Evolutionary conservation across 2,797 vertebrate genomes (phyloP).

Genomic region (Crenichthys baileyi): DNA sequence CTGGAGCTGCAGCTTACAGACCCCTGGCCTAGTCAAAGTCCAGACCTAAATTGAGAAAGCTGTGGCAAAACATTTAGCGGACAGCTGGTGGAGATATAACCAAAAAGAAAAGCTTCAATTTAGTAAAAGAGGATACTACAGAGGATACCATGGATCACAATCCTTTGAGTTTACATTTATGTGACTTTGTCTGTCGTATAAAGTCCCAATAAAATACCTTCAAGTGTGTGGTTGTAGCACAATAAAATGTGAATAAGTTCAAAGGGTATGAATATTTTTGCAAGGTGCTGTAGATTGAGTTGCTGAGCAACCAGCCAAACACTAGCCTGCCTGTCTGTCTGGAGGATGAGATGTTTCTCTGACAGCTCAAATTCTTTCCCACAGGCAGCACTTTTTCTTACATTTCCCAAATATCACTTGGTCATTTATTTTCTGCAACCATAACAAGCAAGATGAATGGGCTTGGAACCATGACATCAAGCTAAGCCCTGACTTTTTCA

Average conservation of each 20-base stretch:
- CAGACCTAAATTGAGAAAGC: too few relatives aligned
- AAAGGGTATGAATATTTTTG: slow-evolving; percentile 3
- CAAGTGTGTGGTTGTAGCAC: not conserved
- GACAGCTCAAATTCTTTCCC: slow-evolving; percentile 78
- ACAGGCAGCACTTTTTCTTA: slow-evolving; percentile 76
- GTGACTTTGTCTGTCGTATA: not conserved
- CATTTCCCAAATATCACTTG: slow-evolving; percentile 76
- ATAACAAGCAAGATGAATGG: slow-evolving; percentile 78
- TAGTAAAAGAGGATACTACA: not conserved
- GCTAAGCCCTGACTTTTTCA: slow-evolving; percentile 46
- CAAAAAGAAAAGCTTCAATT: not conserved
- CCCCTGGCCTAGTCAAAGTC: too few relatives aligned
- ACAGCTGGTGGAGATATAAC: not conserved
- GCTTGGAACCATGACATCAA: slow-evolving; percentile 65
- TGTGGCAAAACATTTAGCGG: not conserved
- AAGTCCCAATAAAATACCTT: not conserved
- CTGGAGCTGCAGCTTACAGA: too few relatives aligned
- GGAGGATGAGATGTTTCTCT: slow-evolving; percentile 76
- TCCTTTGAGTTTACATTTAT: not conserved
- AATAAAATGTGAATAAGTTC: not conserved
- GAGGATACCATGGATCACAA: not conserved
- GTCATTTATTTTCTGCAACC: slow-evolving; percentile 69
- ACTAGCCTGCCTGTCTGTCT: slow-evolving; percentile 67
- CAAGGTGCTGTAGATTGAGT: slow-evolving; percentile 44
- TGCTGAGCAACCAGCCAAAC: slow-evolving; percentile 68